Percentiles rank a stretch among this genome's conserved stretches.
phyloP scores from a whole-genome alignment of 2,888 invertebrate species.

The Mythimna impura region DNA sequence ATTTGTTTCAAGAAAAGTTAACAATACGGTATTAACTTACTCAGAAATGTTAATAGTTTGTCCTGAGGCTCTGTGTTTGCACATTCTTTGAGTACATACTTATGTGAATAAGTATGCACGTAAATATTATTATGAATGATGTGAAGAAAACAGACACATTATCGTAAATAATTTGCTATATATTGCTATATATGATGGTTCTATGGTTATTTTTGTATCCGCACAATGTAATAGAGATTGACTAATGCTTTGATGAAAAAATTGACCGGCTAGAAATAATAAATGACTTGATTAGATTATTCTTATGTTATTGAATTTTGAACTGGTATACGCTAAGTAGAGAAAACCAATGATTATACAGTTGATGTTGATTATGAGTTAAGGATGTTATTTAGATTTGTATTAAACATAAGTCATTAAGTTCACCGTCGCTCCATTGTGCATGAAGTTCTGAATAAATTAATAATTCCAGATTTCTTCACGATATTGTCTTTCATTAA shows the following conservation, averaged over 20 bases:
- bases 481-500: too few relatives aligned
- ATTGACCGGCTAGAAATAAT: neutral
- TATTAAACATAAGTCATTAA: too few relatives aligned
- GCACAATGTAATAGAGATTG: neutral
- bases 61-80: slow-evolving; percentile 50
- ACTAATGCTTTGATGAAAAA: neutral
- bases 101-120: slow-evolving; percentile 11
- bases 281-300: too few relatives aligned
- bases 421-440: too few relatives aligned
- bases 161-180: slow-evolving; percentile 21
- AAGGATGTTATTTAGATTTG: too few relatives aligned
- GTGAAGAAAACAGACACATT: slow-evolving; percentile 28
- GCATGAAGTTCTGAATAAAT: too few relatives aligned
- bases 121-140: slow-evolving; percentile 22
- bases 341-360: too few relatives aligned
- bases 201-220: neutral
- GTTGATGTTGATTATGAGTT: too few relatives aligned
- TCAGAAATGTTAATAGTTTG: slow-evolving; percentile 49
- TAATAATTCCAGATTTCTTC: too few relatives aligned
- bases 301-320: too few relatives aligned
- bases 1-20: slow-evolving; percentile 59
- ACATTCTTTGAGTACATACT: slow-evolving; percentile 38
- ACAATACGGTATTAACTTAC: slow-evolving; percentile 59
- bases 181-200: slow-evolving; percentile 6
- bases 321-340: too few relatives aligned